A percentile compares a stretch with the other conserved stretches of the same genome.
phyloP scores from a whole-genome alignment of 2,113 vertebrate species.

The Eublepharis macularius region DNA sequence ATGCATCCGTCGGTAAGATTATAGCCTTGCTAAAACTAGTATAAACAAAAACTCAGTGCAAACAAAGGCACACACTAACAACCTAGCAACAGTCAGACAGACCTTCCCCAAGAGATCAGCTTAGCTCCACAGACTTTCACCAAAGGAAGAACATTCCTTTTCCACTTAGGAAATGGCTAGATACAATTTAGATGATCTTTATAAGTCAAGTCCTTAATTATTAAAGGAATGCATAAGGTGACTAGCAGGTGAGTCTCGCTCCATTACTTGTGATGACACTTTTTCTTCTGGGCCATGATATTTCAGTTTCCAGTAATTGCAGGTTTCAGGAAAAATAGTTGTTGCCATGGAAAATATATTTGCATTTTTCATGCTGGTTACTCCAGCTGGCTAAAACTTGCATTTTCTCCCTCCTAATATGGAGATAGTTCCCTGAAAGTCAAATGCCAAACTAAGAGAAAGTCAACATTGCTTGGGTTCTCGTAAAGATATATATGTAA shows the following conservation, averaged over 20 bases:
- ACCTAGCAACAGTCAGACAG: not conserved
- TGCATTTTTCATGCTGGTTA: not conserved
- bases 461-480: too few species aligned
- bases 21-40: not conserved
- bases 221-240: not conserved
- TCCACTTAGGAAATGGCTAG: not conserved
- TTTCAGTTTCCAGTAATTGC: constrained; percentile 9
- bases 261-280: not conserved
- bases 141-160: not conserved
- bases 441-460: not conserved
- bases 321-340: not conserved
- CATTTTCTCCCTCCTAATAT: not conserved
- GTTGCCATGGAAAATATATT: not conserved
- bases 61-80: not conserved
- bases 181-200: not conserved
- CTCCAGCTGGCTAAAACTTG: not conserved
- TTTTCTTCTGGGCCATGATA: not conserved
- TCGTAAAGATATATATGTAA: not conserved
- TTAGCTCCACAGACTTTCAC: not conserved
- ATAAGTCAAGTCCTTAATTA: not conserved
- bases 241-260: not conserved
- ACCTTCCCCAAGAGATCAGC: not conserved
- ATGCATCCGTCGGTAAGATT: not conserved
- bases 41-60: constrained; percentile 5
- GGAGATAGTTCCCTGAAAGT: not conserved